Evolutionary conservation across 2,888 invertebrate genomes (phyloP).

Genomic region (Papilio demoleus): DNA sequence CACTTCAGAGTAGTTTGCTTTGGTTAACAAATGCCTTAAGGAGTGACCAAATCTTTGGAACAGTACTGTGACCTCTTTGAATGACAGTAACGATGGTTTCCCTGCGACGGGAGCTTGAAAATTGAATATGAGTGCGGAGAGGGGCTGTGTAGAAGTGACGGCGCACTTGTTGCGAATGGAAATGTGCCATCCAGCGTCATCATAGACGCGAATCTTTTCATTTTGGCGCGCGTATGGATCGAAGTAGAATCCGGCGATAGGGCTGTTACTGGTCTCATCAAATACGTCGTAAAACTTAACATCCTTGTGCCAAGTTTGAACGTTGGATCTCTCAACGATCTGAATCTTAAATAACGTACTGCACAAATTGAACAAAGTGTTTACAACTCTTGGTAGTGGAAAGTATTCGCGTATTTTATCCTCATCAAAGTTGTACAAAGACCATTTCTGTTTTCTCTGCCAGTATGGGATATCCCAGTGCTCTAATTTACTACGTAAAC

Average conservation of each 20-base stretch:
- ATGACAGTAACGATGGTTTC: constrained; percentile 88
- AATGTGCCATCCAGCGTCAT: constrained; percentile 90
- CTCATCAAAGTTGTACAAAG: constrained; percentile 87
- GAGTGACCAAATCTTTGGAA: constrained; percentile 95
- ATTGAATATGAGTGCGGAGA: constrained; percentile 93
- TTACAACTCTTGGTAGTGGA: constrained; percentile 90
- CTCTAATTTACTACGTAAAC: constrained; percentile 87
- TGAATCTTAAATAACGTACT: constrained; percentile 90
- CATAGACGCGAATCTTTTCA: constrained; percentile 84
- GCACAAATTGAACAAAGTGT: constrained; percentile 89
- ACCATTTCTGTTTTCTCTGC: constrained; percentile 89
- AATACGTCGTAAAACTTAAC: constrained; percentile 92
- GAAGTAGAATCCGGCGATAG: constrained; percentile 92
- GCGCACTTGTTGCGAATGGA: constrained; percentile 89
- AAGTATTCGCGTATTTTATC: constrained; percentile 91
- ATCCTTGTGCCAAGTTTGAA: constrained; percentile 93
- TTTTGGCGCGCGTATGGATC: constrained; percentile 90
- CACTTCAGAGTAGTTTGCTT: constrained; percentile 91
- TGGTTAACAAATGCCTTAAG: constrained; percentile 93
- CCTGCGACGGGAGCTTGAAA: constrained; percentile 86
- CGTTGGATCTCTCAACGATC: constrained; percentile 86
- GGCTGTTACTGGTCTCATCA: constrained; percentile 85
- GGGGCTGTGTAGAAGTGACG: constrained; percentile 85
- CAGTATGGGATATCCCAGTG: constrained; percentile 95
- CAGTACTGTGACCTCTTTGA: constrained; percentile 89